A percentile compares a stretch with the other conserved stretches of the same genome.
phyloP scores from a whole-genome alignment of 1,140 invertebrate species.

The Euglossa dilemma region DNA sequence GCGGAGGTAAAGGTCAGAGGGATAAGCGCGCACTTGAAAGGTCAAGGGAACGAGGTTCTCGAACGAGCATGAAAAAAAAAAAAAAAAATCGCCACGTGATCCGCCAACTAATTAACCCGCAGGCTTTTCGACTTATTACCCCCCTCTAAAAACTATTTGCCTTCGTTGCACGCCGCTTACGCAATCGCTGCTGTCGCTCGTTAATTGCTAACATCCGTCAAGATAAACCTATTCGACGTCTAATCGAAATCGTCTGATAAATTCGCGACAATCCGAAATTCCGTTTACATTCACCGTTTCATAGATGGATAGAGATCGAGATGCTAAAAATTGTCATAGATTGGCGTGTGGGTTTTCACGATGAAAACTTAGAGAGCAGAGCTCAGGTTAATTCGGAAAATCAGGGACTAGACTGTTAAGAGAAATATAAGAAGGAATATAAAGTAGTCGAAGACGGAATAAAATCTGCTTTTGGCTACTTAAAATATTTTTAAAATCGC shows the following conservation, averaged over 20 bases:
- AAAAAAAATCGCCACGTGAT: conserved; percentile 27
- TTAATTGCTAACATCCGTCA: conserved; percentile 29
- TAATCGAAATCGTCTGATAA: conserved; percentile 21
- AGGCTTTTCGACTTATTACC: not conserved
- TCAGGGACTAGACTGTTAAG: no score
- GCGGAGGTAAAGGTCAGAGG: conserved; percentile 67
- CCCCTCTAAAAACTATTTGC: conserved; percentile 7
- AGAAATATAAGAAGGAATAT: no score
- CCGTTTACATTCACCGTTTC: not conserved
- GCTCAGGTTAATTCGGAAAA: no score
- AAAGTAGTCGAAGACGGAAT: no score
- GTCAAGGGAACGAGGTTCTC: conserved; percentile 56
- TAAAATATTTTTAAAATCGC: no score
- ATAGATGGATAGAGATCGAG: not conserved
- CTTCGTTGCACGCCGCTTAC: not conserved
- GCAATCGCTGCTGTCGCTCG: conserved; percentile 12
- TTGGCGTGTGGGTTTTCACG: conserved; percentile 10
- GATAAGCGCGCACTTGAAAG: conserved; percentile 64
- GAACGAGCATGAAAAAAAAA: not conserved
- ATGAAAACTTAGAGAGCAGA: no score
- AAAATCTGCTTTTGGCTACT: no score
- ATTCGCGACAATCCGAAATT: not conserved
- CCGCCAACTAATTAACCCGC: conserved; percentile 23
- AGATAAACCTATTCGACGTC: conserved; percentile 7
- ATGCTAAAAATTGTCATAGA: not conserved